Evolutionary conservation across 1,140 invertebrate species (phyloP), one percentile per base, ranked within the genome.

Genomic region (Brachionus sp.): DNA sequence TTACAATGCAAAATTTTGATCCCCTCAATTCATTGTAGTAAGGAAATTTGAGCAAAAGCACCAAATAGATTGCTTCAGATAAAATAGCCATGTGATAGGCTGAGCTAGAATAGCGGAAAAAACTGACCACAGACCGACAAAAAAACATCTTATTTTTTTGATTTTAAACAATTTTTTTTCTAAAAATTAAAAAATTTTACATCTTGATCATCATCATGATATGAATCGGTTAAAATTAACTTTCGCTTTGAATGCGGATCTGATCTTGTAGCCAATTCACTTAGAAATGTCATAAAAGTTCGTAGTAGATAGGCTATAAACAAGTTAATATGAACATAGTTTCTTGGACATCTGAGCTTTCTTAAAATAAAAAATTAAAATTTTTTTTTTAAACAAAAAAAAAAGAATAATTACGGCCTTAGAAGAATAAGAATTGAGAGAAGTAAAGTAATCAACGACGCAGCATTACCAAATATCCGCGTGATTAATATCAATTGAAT

Each of bases 301-400:
- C 62, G 77, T 37, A 80, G 16, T 25, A 39, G n/a, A 44, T 62
- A 80, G 10, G 77, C 46, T 3, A 80, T 23, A n/a, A 80, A 80
- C 35, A 80, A 66, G 16, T 80, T 80, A 5, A 80, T 80, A 44
- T 80, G 77, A 66, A 80, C 77, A 39, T 62, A 66, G n/a, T 80
- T 80, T 57, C 77, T 57, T 37, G 77, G 77, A 35, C 77, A 80
- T 66, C 77, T 80, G 12, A 80, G 39, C 39, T 80, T 80, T 42
- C 77, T 80, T 19, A 33, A 62, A 23, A 44, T 33, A n/a, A 25
- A 44, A n/a, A n/a, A 1, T 23, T 46, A 77, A 50, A 78, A 78
- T 29, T 35, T 78, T 12, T 19, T n/a, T n/a, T n/a, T n/a, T n/a
- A n/a, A n/a, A n/a, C 13, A 16, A 37, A 78, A 64, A 35, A 25